Conservation (phyloP, 2,113 vertebrate species). For the Tragelaphus scriptus region DNA sequence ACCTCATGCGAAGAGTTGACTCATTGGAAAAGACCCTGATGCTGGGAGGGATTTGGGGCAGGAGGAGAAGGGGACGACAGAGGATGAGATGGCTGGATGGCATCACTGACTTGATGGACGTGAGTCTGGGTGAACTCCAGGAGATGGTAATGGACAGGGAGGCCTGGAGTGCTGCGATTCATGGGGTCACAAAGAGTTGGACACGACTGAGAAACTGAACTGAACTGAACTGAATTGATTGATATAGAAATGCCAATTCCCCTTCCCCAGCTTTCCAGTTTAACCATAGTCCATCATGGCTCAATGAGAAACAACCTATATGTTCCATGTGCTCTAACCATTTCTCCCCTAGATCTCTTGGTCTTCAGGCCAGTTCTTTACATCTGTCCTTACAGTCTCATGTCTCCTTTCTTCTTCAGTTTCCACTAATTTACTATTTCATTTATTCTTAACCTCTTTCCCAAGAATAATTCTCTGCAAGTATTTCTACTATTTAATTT, state of each 20-base stretch:
- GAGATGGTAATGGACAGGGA: too few relatives aligned
- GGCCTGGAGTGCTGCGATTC: too few relatives aligned
- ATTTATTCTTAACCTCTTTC: neutral
- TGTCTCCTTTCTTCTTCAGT: neutral
- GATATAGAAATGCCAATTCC: neutral
- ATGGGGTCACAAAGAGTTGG: too few relatives aligned
- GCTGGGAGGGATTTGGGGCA: too few relatives aligned
- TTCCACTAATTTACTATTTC: neutral
- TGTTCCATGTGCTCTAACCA: neutral
- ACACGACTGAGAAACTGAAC: too few relatives aligned
- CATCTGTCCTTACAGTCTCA: neutral
- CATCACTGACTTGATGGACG: too few relatives aligned
- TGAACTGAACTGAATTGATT: neutral
- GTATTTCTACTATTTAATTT: neutral
- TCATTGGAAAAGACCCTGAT: too few relatives aligned
- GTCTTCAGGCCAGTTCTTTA: neutral
- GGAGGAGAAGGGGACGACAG: too few relatives aligned
- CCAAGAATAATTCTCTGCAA: neutral
- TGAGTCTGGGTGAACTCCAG: too few relatives aligned
- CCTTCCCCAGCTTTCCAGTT: neutral
- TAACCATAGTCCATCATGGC: neutral
- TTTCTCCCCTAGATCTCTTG: neutral
- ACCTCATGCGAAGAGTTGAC: too few relatives aligned
- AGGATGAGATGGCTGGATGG: too few relatives aligned
- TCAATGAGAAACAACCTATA: neutral